phyloP scores from a whole-genome alignment of 2,797 vertebrate genomes.

The Coracias cyanogaster region DNA sequence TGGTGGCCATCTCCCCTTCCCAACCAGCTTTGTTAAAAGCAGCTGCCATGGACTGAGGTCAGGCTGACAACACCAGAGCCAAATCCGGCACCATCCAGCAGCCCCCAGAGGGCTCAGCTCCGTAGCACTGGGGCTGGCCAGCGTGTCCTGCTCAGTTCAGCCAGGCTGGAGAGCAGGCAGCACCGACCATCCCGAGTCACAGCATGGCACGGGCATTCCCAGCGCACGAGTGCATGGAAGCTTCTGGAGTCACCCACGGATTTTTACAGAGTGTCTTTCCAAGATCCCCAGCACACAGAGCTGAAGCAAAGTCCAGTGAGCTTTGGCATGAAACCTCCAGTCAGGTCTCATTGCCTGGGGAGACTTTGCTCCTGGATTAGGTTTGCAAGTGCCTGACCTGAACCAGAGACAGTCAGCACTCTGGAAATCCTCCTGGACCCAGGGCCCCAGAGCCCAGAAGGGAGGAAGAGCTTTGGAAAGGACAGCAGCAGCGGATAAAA shows the following conservation, averaged over 20 bases:
- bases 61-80: not conserved
- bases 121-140: not conserved
- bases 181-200: not conserved
- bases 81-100: not conserved
- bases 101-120: not conserved
- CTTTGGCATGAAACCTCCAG: not conserved
- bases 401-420: not conserved
- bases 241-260: not conserved
- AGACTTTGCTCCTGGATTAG: constrained; percentile 3
- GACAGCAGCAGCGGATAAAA: accelerated
- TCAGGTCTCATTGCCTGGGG: not conserved
- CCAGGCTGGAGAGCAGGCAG: not conserved
- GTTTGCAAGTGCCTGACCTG: not conserved
- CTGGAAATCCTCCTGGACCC: not conserved
- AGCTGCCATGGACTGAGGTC: not conserved
- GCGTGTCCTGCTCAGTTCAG: not conserved
- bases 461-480: not conserved
- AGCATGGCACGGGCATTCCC: not conserved
- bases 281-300: not conserved
- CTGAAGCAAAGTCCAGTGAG: not conserved
- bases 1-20: not conserved
- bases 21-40: not conserved
- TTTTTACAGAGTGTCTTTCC: not conserved
- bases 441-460: not conserved
- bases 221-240: not conserved